Percentiles rank a stretch among this genome's conserved stretches.
Evolutionary conservation across 2,113 vertebrate species (phyloP).

Genomic region (Cacatua alba): DNA sequence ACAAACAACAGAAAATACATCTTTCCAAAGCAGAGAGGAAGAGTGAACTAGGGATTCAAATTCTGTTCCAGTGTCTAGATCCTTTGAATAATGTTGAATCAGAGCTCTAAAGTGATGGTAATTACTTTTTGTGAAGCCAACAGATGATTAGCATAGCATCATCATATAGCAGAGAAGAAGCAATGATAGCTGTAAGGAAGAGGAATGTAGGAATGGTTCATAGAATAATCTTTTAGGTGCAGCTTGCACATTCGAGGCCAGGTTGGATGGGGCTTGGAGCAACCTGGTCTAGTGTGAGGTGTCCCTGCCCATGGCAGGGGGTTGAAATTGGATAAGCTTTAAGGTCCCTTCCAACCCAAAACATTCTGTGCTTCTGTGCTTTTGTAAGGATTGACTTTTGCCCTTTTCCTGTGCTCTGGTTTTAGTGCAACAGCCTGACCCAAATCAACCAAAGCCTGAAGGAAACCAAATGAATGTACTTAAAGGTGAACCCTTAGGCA

Average conservation of each 20-base stretch:
- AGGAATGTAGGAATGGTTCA: neutral
- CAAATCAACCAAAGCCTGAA: constrained; percentile 92
- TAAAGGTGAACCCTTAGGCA: constrained; percentile 82
- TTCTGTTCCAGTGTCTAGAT: neutral
- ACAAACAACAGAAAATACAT: neutral
- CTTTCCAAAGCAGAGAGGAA: neutral
- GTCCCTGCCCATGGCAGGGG: neutral
- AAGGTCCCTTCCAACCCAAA: neutral
- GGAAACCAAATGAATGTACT: constrained; percentile 84
- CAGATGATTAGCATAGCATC: neutral
- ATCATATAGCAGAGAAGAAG: neutral
- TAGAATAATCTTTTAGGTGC: neutral
- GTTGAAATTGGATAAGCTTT: neutral
- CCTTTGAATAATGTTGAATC: neutral
- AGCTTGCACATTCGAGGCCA: neutral
- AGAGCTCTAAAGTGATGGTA: neutral
- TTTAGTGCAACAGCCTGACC: constrained; percentile 91
- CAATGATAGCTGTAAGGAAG: neutral
- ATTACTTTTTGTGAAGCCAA: neutral
- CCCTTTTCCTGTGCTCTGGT: neutral
- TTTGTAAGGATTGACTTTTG: neutral
- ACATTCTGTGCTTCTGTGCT: neutral
- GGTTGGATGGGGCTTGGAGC: neutral
- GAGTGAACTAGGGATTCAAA: neutral
- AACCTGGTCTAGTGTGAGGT: neutral